A percentile compares a stretch with the other conserved stretches of the same genome.
Evolutionary conservation across 92 coral and sea anemone genomes (phyloP).

Genomic region (Palythoa heliodiscus): DNA sequence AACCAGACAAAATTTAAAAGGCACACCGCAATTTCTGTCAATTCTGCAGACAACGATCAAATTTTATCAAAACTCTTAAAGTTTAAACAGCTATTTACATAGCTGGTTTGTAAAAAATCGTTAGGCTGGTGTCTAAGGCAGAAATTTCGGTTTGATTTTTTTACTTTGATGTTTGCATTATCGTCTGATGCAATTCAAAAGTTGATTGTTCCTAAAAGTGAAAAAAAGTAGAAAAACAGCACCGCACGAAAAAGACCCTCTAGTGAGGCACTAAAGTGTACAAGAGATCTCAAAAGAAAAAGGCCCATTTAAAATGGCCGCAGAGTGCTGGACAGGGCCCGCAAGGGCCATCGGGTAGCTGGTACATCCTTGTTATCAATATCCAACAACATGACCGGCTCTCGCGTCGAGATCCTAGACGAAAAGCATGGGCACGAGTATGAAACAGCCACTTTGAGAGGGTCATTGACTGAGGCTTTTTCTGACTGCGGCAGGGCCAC

Average conservation of each 20-base stretch:
- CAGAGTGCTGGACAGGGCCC: constrained; percentile 94
- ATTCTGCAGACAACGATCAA: neutral
- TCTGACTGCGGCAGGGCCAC: constrained; percentile 91
- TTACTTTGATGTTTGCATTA: no score
- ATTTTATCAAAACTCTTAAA: no score
- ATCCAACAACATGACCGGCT: constrained; percentile 91
- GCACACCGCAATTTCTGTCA: neutral
- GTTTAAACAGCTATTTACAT: neutral
- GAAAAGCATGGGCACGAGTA: constrained; percentile 97
- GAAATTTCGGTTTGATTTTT: neutral
- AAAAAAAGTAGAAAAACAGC: no score
- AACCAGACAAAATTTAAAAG: neutral
- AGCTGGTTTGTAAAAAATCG: neutral
- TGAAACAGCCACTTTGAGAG: constrained; percentile 88
- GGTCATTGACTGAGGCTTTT: constrained; percentile 85
- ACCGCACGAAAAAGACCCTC: neutral
- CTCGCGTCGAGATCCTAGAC: constrained; percentile 86
- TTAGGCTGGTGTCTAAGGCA: neutral
- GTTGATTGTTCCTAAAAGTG: no score
- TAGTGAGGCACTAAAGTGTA: neutral
- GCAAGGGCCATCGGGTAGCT: constrained; percentile 96
- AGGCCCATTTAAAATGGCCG: constrained; percentile 74
- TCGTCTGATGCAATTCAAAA: no score
- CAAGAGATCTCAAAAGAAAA: neutral
- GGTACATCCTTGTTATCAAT: constrained; percentile 93